Evolutionary conservation across 1,140 invertebrate genomes (phyloP).

Genomic region (Nylanderia fulva): DNA sequence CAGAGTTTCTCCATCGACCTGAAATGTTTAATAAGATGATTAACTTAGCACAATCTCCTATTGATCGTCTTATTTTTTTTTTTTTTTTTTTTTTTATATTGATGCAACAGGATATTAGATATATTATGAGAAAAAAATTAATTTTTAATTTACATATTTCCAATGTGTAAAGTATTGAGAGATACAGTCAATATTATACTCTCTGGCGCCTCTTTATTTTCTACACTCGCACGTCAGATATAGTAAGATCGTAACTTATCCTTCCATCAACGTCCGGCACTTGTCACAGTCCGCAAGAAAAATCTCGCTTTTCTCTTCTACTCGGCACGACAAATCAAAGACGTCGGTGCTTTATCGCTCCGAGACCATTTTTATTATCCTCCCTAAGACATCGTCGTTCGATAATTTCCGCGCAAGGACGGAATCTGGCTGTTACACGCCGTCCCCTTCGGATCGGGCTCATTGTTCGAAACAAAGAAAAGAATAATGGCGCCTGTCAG

Average conservation of each 20-base stretch:
- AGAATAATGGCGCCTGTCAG: conserved; percentile 62
- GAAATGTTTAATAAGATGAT: conserved; percentile 19
- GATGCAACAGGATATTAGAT: neutral
- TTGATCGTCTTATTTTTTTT: too few relatives aligned
- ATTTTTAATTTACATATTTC: neutral
- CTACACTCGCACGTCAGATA: neutral
- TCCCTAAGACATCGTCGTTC: conserved; percentile 56
- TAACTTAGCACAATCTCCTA: neutral
- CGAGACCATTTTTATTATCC: conserved; percentile 25
- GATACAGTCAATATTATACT: neutral
- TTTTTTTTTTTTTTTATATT: neutral
- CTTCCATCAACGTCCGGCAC: conserved; percentile 23
- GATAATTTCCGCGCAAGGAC: conserved; percentile 76
- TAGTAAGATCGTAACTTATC: neutral
- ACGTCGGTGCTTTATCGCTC: conserved; percentile 58
- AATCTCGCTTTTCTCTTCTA: conserved; percentile 4
- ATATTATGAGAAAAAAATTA: neutral
- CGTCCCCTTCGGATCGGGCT: conserved; percentile 22
- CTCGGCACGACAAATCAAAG: conserved; percentile 39
- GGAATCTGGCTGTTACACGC: conserved; percentile 61
- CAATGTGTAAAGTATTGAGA: neutral
- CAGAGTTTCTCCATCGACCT: neutral
- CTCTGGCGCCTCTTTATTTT: neutral
- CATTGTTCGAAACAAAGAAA: conserved; percentile 69
- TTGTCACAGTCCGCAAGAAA: conserved; percentile 36